These are phyloP conservation scores for Cabera pusaria DNA, from an alignment of 2,888 invertebrate genomes.

Conservation along the genomic window DNA sequence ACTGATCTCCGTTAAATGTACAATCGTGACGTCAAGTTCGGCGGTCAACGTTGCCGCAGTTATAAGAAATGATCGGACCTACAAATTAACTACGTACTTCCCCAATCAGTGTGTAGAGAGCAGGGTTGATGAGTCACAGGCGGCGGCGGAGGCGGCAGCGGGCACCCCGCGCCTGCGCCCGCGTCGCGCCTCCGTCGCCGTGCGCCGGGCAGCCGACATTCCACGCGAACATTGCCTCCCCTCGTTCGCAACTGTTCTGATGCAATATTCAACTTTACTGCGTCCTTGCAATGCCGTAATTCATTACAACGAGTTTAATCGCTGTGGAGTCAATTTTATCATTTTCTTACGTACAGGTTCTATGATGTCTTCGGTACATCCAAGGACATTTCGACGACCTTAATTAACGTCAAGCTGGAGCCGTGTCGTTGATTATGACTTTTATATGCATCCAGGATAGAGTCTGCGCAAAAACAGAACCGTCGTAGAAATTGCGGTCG, in stretches of 20 bases:
- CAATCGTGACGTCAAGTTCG: slow-evolving; percentile 54
- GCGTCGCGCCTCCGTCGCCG: slow-evolving; percentile 17
- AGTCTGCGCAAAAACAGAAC: too few species aligned
- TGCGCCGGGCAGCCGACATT: slow-evolving; percentile 56
- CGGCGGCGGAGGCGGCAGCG: slow-evolving; percentile 32
- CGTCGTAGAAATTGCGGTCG: too few species aligned
- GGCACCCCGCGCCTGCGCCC: slow-evolving; percentile 35
- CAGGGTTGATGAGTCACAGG: slow-evolving; percentile 60
- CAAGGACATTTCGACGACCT: slow-evolving; percentile 72
- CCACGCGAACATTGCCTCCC: slow-evolving; percentile 78
- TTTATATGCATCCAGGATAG: too few species aligned
- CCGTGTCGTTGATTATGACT: slow-evolving; percentile 51
- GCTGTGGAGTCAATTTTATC: slow-evolving; percentile 69
- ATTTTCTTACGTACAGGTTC: slow-evolving; percentile 64
- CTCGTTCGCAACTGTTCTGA: slow-evolving; percentile 70
- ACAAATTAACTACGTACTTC: slow-evolving; percentile 64
- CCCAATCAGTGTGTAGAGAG: slow-evolving; percentile 55
- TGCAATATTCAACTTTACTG: slow-evolving; percentile 83
- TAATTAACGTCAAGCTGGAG: slow-evolving; percentile 60
- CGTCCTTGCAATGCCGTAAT: slow-evolving; percentile 84
- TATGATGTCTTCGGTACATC: slow-evolving; percentile 53
- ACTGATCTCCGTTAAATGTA: slow-evolving; percentile 33
- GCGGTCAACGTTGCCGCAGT: slow-evolving; percentile 40
- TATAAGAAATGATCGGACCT: slow-evolving; percentile 46
- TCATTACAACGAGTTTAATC: slow-evolving; percentile 78